A percentile compares a stretch with the other conserved stretches of the same genome.
Evolutionary conservation across 2,113 vertebrate genomes (phyloP).

Genomic region (Ciconia boyciana): DNA sequence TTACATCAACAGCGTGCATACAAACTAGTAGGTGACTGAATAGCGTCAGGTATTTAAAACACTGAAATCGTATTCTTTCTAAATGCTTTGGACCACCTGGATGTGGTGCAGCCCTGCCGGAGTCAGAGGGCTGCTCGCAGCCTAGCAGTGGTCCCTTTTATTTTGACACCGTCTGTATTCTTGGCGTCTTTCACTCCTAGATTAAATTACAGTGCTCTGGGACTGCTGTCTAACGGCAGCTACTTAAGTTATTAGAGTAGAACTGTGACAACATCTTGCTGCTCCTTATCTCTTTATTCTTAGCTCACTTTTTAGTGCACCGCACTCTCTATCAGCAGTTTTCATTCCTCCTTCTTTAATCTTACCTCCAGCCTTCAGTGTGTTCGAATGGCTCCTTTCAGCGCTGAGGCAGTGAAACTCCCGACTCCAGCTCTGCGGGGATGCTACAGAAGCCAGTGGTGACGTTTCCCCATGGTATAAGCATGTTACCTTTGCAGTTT

Average conservation of each 20-base stretch:
- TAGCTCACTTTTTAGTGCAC: background rate
- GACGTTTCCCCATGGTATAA: constrained; percentile 11
- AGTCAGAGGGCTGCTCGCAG: background rate
- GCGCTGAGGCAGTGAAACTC: background rate
- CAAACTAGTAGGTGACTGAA: background rate
- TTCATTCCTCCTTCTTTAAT: constrained; percentile 24
- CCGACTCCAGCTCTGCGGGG: background rate
- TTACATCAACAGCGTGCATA: background rate
- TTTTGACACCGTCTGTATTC: background rate
- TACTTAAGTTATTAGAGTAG: constrained; percentile 16
- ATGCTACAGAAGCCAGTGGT: background rate
- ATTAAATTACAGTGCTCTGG: background rate
- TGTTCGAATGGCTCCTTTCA: background rate
- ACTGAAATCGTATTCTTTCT: fast-evolving
- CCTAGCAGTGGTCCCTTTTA: background rate
- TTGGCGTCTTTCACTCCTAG: background rate
- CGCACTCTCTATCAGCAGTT: constrained; percentile 32
- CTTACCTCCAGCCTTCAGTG: constrained; percentile 8
- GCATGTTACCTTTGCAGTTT: constrained; percentile 19
- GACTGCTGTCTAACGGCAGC: background rate
- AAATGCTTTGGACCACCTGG: background rate
- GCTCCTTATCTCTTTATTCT: constrained; percentile 36
- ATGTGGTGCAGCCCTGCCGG: fast-evolving
- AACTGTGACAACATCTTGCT: background rate
- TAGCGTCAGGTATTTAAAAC: background rate